A percentile compares a stretch with the other conserved stretches of the same genome.
Evolutionary conservation across 2,888 invertebrate genomes (phyloP).

Genomic region (Acanthacorydalis orientalis): DNA sequence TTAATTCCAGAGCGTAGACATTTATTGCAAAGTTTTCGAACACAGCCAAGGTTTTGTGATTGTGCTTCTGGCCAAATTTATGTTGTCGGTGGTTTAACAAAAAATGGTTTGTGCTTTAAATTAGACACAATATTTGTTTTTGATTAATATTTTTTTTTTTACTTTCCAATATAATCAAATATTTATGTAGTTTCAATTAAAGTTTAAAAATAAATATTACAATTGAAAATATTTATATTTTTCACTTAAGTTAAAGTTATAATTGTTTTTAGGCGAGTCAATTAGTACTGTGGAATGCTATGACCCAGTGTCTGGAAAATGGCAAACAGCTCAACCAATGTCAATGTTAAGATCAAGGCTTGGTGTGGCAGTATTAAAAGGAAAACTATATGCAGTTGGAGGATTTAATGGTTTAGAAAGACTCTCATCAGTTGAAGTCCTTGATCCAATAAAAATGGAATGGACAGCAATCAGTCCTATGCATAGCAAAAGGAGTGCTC

Average conservation of each 20-base stretch:
- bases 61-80: constrained; percentile 64
- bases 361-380: constrained; percentile 68
- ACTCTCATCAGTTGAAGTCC: constrained; percentile 69
- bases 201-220: no score
- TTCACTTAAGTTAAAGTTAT: neutral
- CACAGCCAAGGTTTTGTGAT: constrained; percentile 57
- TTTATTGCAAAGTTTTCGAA: constrained; percentile 59
- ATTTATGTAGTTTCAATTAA: no score
- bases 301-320: constrained; percentile 50
- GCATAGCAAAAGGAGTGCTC: constrained; percentile 64
- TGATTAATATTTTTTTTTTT: neutral
- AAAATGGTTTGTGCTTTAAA: constrained; percentile 36
- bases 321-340: constrained; percentile 70
- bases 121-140: neutral
- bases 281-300: constrained; percentile 72
- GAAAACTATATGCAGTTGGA: constrained; percentile 62
- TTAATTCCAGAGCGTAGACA: constrained; percentile 69
- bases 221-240: neutral
- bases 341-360: constrained; percentile 67
- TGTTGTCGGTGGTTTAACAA: constrained; percentile 72
- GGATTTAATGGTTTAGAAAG: constrained; percentile 76
- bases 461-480: constrained; percentile 68
- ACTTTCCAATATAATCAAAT: constrained; percentile 4
- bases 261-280: constrained; percentile 42
- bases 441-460: constrained; percentile 49